Conservation (phyloP, 2,888 invertebrate species). For the Venusia cambrica region DNA sequence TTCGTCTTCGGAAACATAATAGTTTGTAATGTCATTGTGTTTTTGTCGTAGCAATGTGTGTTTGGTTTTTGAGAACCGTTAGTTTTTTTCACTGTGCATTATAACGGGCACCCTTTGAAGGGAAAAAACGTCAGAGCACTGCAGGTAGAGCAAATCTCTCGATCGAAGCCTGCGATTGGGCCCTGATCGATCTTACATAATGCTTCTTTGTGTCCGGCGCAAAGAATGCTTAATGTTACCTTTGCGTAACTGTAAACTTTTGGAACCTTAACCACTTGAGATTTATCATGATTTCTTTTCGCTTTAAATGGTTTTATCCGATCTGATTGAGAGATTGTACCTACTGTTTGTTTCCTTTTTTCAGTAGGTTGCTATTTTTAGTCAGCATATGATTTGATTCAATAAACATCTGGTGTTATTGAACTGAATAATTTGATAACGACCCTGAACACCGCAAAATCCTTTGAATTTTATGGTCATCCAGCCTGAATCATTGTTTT, state of each 20-base stretch:
- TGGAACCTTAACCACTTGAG: conserved; percentile 22
- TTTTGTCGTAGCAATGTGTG: conserved; percentile 72
- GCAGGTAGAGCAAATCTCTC: conserved; percentile 73
- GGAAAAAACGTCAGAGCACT: conserved; percentile 56
- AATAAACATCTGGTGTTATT: too few species aligned
- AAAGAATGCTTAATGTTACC: conserved; percentile 50
- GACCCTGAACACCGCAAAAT: too few species aligned
- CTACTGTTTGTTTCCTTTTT: conserved; percentile 1
- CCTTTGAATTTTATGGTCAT: too few species aligned
- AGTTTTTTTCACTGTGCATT: conserved; percentile 58
- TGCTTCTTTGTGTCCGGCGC: conserved; percentile 51
- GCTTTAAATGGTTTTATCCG: conserved; percentile 15
- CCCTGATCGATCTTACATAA: conserved; percentile 59
- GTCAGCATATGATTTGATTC: conserved; percentile 1
- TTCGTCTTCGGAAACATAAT: conserved; percentile 63
- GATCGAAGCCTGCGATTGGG: conserved; percentile 65
- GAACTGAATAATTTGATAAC: too few species aligned
- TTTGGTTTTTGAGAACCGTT: conserved; percentile 70
- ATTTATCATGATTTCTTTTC: conserved; percentile 11
- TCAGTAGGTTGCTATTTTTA: neutral
- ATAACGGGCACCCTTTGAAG: conserved; percentile 70
- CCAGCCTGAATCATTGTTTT: too few species aligned
- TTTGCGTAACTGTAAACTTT: conserved; percentile 57
- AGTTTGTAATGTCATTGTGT: conserved; percentile 71
- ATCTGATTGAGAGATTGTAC: conserved; percentile 12